Conservation (phyloP, 2,888 invertebrate species). For the Deilephila elpenor region DNA sequence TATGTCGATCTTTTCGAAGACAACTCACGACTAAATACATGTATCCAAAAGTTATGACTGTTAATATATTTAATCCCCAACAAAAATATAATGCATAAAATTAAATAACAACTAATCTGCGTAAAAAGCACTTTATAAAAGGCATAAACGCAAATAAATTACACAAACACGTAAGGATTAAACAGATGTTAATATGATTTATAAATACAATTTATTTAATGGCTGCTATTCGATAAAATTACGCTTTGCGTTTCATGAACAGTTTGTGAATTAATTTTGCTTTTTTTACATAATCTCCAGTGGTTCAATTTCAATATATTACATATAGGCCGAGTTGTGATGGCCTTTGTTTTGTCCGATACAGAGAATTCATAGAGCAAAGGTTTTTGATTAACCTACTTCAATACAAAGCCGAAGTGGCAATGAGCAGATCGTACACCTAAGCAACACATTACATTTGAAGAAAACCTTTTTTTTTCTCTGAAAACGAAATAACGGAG, state of each 20-base stretch:
- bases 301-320: not conserved
- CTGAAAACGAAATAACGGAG: no score
- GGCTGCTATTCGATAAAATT: not conserved
- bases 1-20: no score
- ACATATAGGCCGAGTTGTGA: no score
- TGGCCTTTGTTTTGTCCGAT: no score
- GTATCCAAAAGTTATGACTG: no score
- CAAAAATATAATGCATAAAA: not conserved
- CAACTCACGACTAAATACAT: no score
- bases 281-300: not conserved
- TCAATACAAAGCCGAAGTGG: no score
- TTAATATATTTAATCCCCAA: not conserved
- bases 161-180: not conserved
- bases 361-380: no score
- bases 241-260: not conserved
- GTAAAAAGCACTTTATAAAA: not conserved
- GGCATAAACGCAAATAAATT: not conserved
- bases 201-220: constrained; percentile 14
- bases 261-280: not conserved
- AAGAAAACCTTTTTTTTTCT: no score
- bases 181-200: constrained; percentile 9
- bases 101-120: not conserved
- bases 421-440: no score
- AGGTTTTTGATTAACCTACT: no score
- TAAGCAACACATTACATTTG: no score